phyloP scores from a whole-genome alignment of 1,140 invertebrate genomes.

The Ostrea edulis region DNA sequence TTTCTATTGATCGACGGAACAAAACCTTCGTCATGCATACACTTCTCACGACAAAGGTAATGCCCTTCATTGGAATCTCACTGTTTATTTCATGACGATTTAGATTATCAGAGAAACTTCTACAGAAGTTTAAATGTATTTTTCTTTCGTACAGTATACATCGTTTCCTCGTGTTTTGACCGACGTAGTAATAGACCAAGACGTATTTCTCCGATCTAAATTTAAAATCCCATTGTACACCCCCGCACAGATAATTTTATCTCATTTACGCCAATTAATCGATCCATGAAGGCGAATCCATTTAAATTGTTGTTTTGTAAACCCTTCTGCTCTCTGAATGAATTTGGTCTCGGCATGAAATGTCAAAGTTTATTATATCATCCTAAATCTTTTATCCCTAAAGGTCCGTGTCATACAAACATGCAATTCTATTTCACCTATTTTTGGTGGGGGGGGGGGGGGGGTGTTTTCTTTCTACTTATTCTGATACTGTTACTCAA shows the following conservation, averaged over 20 bases:
- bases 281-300: not conserved
- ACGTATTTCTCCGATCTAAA: not conserved
- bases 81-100: slow-evolving; percentile 9
- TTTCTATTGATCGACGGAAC: slow-evolving; percentile 11
- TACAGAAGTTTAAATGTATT: slow-evolving; percentile 5
- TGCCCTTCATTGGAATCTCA: not conserved
- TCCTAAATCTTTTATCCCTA: not conserved
- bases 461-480: not conserved
- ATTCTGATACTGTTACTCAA: not conserved
- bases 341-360: slow-evolving; percentile 27
- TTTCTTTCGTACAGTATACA: not conserved
- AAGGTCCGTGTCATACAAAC: not conserved
- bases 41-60: slow-evolving; percentile 23
- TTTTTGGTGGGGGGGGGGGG: too few species aligned
- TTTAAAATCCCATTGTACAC: slow-evolving; percentile 1
- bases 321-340: not conserved
- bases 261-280: slow-evolving; percentile 31
- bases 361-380: not conserved
- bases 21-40: slow-evolving; percentile 22
- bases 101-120: not conserved
- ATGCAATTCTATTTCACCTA: not conserved
- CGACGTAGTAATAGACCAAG: not conserved
- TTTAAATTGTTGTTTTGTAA: slow-evolving; percentile 17
- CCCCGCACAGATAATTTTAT: slow-evolving; percentile 23
- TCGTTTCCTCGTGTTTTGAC: not conserved